Percentiles rank a stretch among this genome's conserved stretches.
These are phyloP conservation scores for Oedothorax gibbosus DNA, from an alignment of 1,140 invertebrate species.

Conservation along the genomic window DNA sequence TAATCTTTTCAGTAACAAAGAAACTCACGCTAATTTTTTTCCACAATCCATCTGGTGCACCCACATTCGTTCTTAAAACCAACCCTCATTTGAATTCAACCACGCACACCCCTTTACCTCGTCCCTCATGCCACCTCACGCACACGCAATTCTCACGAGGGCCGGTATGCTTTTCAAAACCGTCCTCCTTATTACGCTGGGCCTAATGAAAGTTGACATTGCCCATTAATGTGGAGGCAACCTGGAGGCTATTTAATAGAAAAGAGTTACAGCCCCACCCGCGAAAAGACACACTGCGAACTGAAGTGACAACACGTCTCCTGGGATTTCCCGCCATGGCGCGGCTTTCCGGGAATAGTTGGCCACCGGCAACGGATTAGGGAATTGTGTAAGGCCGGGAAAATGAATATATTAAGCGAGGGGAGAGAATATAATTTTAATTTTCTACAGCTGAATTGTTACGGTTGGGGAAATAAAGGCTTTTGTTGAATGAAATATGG, in stretches of 20 bases:
- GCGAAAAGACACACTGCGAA: constrained; percentile 16
- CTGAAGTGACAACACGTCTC: constrained; percentile 25
- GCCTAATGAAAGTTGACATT: constrained; percentile 59
- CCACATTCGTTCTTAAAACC: too few relatives aligned
- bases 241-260: constrained; percentile 51
- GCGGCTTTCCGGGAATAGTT: constrained; percentile 24
- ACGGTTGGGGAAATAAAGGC: too few relatives aligned
- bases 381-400: neutral
- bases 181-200: constrained; percentile 8
- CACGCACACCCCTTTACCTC: neutral
- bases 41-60: too few relatives aligned
- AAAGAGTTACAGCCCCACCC: constrained; percentile 13
- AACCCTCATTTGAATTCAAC: too few relatives aligned
- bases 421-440: neutral
- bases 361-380: neutral
- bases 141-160: neutral
- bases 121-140: neutral
- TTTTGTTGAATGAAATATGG: too few relatives aligned
- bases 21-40: too few relatives aligned
- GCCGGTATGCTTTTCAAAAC: constrained; percentile 4
- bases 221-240: constrained; percentile 55
- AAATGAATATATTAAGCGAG: neutral
- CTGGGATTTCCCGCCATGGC: neutral
- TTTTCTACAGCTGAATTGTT: too few relatives aligned
- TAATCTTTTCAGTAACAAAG: too few relatives aligned